Base-by-base conservation (phyloP, 1,140 invertebrate genomes). In the Pectinophora gossypiella region DNA sequence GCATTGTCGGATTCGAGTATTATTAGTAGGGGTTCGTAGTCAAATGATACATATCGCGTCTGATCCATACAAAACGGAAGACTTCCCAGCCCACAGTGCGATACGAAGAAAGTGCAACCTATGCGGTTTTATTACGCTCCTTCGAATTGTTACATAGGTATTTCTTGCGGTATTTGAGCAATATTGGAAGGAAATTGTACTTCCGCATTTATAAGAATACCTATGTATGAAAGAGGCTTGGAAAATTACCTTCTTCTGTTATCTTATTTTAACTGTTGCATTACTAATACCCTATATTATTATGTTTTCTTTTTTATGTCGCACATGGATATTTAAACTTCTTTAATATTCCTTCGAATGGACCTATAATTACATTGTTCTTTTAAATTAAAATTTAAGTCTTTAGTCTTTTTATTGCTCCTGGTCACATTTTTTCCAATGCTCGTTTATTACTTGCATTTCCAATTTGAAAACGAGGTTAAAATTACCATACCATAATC, bases 141-240 rank as follows among this genome's bases (percentile, higher is more conserved):
- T 38, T 60, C 56, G 57, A 64, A 61, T 62, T 47, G 43, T 58
- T 61, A 63, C 51, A n/a, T n/a, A n/a, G n/a, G 46, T 64, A 59
- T 67, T 58, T 62, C 56, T 66, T 57, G 59, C 44, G 54, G 52
- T 57, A 61, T 66, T 58, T 58, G 62, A 63, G 53, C 49, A 69
- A 69, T 68, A 59, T 72, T 61, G 61, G 57, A 62, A 56, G 46
- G 54, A 59, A 67, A 66, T 70, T 61, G 55, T 57, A 40, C 53
- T 55, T 45, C 46, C 54, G 57, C 59, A 56, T 59, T 55, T 59
- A 48, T 48, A 54, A 57, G 42, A 32, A 53, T 54, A 51, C 48
- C 27, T 32, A 12, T n/a, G n/a, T 32, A 32, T 32, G n/a, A 7
- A 32, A 32, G 27, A 32, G 27, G 27, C 27, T 32, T 32, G n/a